Conservation (phyloP, 1,140 invertebrate genomes). For the Ephestia elutella region DNA sequence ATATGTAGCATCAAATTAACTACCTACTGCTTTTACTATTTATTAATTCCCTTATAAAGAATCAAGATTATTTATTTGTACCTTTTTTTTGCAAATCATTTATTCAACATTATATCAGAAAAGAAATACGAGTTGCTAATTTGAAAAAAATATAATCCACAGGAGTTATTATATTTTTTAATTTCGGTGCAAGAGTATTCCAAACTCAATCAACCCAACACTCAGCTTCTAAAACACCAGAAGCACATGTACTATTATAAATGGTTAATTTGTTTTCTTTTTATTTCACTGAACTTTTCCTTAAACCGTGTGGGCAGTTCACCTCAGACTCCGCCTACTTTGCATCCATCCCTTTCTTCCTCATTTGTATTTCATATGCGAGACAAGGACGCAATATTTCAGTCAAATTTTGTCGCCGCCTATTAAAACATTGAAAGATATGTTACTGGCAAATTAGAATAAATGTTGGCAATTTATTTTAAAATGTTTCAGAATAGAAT, state of each 20-base stretch:
- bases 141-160: too few relatives aligned
- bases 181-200: too few relatives aligned
- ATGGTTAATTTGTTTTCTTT: constrained; percentile 34
- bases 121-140: too few relatives aligned
- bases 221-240: neutral
- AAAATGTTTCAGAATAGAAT: too few relatives aligned
- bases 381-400: neutral
- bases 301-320: constrained; percentile 34
- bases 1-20: too few relatives aligned
- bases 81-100: too few relatives aligned
- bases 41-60: too few relatives aligned
- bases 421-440: neutral
- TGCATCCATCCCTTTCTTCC: constrained; percentile 14
- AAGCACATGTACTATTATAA: constrained; percentile 36
- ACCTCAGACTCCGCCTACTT: constrained; percentile 35
- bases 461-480: neutral
- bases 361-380: neutral
- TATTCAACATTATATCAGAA: too few relatives aligned
- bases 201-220: neutral
- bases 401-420: neutral
- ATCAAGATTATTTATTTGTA: too few relatives aligned
- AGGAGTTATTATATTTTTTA: too few relatives aligned
- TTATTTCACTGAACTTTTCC: constrained; percentile 14
- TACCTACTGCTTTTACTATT: too few relatives aligned
- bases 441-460: too few relatives aligned